Percentiles rank a stretch among this genome's conserved stretches.
Conservation (phyloP, 2,888 invertebrate species). For the Drosophila borealis region DNA sequence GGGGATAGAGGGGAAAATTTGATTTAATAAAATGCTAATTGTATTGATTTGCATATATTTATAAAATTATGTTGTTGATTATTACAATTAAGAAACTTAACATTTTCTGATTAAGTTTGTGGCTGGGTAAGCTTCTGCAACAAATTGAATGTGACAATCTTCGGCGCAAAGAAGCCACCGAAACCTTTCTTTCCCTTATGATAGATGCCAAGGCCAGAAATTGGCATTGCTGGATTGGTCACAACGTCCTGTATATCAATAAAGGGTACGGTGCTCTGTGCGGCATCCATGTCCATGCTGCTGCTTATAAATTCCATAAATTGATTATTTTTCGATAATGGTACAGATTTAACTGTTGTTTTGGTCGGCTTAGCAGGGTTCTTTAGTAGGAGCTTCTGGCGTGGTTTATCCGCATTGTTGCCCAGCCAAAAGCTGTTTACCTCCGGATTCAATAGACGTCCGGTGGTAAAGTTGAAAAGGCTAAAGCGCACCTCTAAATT, state of each 20-base stretch:
- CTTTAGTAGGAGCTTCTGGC: constrained; percentile 86
- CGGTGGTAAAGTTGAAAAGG: constrained; percentile 91
- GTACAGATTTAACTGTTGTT: constrained; percentile 85
- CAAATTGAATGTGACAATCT: constrained; percentile 88
- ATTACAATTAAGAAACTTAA: too few relatives aligned
- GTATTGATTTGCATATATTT: background rate
- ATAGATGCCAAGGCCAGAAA: constrained; percentile 91
- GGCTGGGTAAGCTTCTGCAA: background rate
- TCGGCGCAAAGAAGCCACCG: constrained; percentile 91
- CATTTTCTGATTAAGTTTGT: background rate
- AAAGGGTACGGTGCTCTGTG: constrained; percentile 93
- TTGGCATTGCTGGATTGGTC: constrained; percentile 88
- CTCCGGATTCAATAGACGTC: constrained; percentile 87
- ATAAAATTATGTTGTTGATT: background rate
- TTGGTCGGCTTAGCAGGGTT: constrained; percentile 89
- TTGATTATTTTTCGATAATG: constrained; percentile 88
- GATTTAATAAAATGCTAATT: background rate
- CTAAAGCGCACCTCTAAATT: constrained; percentile 93
- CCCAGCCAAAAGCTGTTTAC: constrained; percentile 91
- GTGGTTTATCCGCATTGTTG: constrained; percentile 88
- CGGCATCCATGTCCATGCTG: constrained; percentile 90
- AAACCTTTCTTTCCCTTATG: constrained; percentile 90
- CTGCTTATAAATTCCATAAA: constrained; percentile 89
- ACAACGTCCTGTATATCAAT: constrained; percentile 91
- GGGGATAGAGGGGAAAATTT: too few relatives aligned